Evolutionary conservation across 2,113 vertebrate species (phyloP).

Genomic region (Silurus meridionalis): DNA sequence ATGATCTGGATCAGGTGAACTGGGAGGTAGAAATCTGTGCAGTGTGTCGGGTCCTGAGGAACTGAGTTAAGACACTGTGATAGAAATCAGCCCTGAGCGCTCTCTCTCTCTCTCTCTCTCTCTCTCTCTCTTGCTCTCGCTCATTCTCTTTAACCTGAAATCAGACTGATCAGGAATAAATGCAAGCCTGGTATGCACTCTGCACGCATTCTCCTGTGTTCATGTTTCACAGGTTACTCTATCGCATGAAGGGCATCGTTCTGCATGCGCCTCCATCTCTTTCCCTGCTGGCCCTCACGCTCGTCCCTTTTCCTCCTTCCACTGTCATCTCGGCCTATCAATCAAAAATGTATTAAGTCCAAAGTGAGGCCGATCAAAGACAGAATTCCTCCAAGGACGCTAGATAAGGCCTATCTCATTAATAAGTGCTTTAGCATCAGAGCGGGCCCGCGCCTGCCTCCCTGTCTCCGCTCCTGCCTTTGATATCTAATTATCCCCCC

Average conservation of each 20-base stretch:
- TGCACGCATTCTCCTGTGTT: constrained; percentile 49
- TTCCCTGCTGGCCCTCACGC: constrained; percentile 39
- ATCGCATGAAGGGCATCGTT: constrained; percentile 72
- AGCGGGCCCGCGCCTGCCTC: constrained; percentile 66
- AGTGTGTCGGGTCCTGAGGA: neutral
- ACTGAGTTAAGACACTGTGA: neutral
- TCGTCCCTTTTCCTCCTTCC: constrained; percentile 62
- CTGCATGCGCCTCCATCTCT: constrained; percentile 61
- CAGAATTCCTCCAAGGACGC: constrained; percentile 81
- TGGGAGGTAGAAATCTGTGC: neutral
- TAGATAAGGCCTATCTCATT: constrained; percentile 83
- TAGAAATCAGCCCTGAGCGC: constrained; percentile 1
- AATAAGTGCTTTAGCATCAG: constrained; percentile 80
- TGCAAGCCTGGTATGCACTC: constrained; percentile 51
- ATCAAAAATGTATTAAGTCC: constrained; percentile 84
- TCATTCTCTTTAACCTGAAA: constrained; percentile 62
- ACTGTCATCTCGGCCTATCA: constrained; percentile 80
- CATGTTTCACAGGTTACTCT: constrained; percentile 63
- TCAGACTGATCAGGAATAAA: constrained; percentile 68
- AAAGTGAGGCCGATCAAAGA: constrained; percentile 79
- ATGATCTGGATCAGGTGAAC: constrained; percentile 14
- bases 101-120: constrained; percentile 52
- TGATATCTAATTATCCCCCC: constrained; percentile 81
- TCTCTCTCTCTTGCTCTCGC: constrained; percentile 60
- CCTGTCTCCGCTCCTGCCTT: constrained; percentile 77